Evolutionary conservation across 1,140 invertebrate species (phyloP), one percentile per base, ranked within the genome.

Genomic region (Eufriesea mexicana): DNA sequence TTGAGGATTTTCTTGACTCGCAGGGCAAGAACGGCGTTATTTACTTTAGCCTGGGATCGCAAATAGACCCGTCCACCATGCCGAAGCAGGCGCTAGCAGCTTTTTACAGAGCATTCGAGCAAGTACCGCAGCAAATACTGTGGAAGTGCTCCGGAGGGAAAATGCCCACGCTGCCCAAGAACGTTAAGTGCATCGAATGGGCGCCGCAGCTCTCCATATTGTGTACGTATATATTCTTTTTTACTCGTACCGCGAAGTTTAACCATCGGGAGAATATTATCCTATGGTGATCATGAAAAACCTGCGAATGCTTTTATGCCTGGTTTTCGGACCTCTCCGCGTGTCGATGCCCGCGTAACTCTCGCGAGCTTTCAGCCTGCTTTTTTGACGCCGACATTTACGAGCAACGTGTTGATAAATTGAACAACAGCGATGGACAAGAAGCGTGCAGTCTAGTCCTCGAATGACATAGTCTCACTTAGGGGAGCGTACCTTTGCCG

Each of bases 181-280:
- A 96, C 90, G 94, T 96, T 80, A 95, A 95, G 92, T 93, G 95
- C 79, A 92, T 94, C 89, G 94, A 94, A 90, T 96, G 96, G 96
- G 89, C 96, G 35, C 96, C 96, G 6, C 96, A 96, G 90, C 95
- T 95, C 86, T 95, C 95, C 89, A 93, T 96, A 86, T 92, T 96
- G 85, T 95, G 95, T 96, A 91, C 93, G 71, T 79, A 74, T 51
- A 64, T 25, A 47, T 64, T 70, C 47, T 55, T 66, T 73, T 82
- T 49, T 73, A 59, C 66, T 45, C 64, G 47, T 67, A 47, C 14
- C 45, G 14, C 59, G 8, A 23, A 61, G 59, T 81, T 74, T 83
- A 76, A 87, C 51, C 35, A 55, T 71, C 47, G 45, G 47, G 20
- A 72, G 59, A 49, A 79, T 62, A 72, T 86, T 86, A 86, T 83